Percentiles rank a stretch among this genome's conserved stretches.
phyloP scores from a whole-genome alignment of 2,113 vertebrate species.

The Syrmaticus mikado region DNA sequence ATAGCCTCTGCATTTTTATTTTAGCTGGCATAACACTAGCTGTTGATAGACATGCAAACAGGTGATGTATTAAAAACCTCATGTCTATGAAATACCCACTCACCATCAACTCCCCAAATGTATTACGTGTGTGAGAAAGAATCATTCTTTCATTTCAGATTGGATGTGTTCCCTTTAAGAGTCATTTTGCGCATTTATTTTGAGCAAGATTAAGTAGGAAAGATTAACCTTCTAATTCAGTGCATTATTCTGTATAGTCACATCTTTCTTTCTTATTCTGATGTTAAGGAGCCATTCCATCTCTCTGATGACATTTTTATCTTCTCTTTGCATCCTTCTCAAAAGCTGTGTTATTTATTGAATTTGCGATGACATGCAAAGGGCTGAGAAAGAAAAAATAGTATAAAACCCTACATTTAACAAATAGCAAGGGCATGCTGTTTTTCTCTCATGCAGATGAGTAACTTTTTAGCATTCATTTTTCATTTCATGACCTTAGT shows the following conservation, averaged over 20 bases:
- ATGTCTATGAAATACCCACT: background rate
- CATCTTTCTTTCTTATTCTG: background rate
- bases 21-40: background rate
- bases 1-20: background rate
- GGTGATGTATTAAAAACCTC: constrained; percentile 15
- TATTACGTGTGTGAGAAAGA: constrained; percentile 40
- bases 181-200: background rate
- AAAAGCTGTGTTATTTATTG: constrained; percentile 3
- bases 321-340: background rate
- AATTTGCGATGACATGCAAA: constrained; percentile 32
- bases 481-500: background rate
- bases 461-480: background rate
- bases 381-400: constrained; percentile 10
- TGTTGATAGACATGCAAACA: constrained; percentile 1
- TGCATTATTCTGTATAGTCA: background rate
- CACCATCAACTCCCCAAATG: background rate
- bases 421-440: background rate
- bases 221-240: background rate
- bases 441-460: background rate
- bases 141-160: background rate
- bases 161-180: background rate
- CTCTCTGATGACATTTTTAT: constrained; percentile 35
- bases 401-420: background rate
- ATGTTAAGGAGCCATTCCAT: background rate
- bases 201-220: background rate